These are phyloP conservation scores for Sitodiplosis mosellana DNA, from an alignment of 1,140 invertebrate genomes.

Conservation along the genomic window DNA sequence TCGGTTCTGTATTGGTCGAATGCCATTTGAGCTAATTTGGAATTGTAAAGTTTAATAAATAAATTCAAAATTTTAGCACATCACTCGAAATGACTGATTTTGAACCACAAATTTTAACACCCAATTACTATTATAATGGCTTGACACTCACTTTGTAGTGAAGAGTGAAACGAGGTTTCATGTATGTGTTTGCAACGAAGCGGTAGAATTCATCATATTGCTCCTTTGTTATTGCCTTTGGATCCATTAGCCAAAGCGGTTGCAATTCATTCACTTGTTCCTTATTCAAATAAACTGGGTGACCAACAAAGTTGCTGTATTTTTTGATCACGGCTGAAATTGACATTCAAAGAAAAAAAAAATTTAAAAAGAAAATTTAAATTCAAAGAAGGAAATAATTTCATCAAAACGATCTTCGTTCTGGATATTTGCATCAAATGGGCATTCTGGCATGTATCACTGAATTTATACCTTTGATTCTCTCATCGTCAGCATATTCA, in stretches of 20 bases:
- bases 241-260: constrained; percentile 85
- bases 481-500: constrained; percentile 76
- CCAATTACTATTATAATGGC: background rate
- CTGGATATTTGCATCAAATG: no score
- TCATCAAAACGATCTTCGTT: no score
- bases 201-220: constrained; percentile 85
- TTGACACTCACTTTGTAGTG: constrained; percentile 42
- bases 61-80: no score
- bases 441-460: no score
- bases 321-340: constrained; percentile 72
- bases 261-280: constrained; percentile 70
- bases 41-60: no score
- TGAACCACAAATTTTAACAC: background rate
- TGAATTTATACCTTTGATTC: constrained; percentile 66
- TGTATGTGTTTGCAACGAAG: constrained; percentile 69
- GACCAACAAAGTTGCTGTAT: constrained; percentile 93
- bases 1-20: no score
- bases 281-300: constrained; percentile 81
- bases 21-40: no score
- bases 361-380: no score
- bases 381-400: no score
- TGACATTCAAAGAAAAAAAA: no score
- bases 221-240: constrained; percentile 66
- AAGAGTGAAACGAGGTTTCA: constrained; percentile 62
- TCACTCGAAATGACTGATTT: no score